Evolutionary conservation across 2,797 vertebrate species (phyloP), one percentile per base, ranked within the genome.

Genomic region (Cichlasoma orientale): DNA sequence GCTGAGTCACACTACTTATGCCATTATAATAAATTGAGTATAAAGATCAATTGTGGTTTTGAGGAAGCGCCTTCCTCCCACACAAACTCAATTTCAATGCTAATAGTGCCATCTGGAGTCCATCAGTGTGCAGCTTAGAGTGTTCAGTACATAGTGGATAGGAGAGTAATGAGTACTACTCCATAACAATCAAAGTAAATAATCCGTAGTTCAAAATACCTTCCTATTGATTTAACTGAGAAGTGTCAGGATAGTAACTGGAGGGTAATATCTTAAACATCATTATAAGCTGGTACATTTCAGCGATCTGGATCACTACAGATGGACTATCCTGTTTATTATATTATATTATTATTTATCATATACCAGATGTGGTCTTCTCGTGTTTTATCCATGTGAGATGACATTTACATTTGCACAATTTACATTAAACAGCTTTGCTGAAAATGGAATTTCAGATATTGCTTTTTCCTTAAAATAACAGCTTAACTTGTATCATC

Each of bases 71-170:
- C 78, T 31, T 21, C 29, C 71, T 21, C 13, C 23, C 29, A 75
- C 52, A 79, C 6, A 69, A 38, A 66, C 59, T 50, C 3, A 63
- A 71, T 68, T 53, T 38, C 31, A 79, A 84, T 74, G 82, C 33
- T 31, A 90, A 91, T 72, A 90, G 80, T 92, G 93, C 88, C 95
- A 94, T 89, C 95, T 94, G 92, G 93, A 93, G 95, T 79, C 52
- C 16, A 61, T 1, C 3, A 23, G 29, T 57, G 47, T 27, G 31
- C 27, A 75, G 36, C 63, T 9, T 9, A 11, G 2, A 63, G 5
- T 23, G 13, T 53, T 54, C 29, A 61, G 33, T 9, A 61, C 25
- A 38, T 5, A 21, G 25, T 18, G n/a, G 25, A 47, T 2, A 23
- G 25, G n/a, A 58, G 18, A 57, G 21, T 56, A 69, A 11, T 25